Evolutionary conservation across 2,113 vertebrate species (phyloP), one percentile per base, ranked within the genome.

Genomic region (Microcebus jonahi): DNA sequence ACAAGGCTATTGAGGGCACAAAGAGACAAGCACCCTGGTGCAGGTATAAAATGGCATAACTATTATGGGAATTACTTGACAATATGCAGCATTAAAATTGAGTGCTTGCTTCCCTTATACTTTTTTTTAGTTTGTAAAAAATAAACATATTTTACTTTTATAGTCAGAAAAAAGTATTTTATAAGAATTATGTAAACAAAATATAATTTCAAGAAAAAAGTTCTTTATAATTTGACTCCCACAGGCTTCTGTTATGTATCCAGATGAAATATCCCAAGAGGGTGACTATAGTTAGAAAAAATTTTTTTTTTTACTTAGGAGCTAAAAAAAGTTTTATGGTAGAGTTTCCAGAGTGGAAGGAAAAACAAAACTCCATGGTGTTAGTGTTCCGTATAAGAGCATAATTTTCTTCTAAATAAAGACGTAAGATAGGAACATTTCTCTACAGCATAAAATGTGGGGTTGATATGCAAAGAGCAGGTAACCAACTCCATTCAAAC

Each of bases 121-220:
- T 83, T 80, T 65, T 71, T 82, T 82, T 81, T 57, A 81, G 34
- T 65, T 67, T 59, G 42, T 76, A 61, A 77, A 70, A 77, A 81
- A 63, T 36, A 1, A 83, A 34, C 25, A 63, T 61, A 50, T 71
- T 83, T 94, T 92, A 90, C 29, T 81, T 86, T 89, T 79, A 63
- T 27, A 92, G n/a, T 73, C 27, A 85, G 34, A 57, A 81, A 63
- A 80, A 61, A 17, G 29, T 6, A 42, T 80, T 70, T 82, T 45
- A 75, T 31, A 70, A 77, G 59, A 91, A 75, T 88, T 80, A 79
- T 48, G 13, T 25, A 73, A 88, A 81, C 71, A 93, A 96, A 85
- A 88, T 67, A 70, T 36, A 95, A 86, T 70, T 94, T 96, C 48
- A 94, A 93, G 48, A 96, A 94, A 10, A 57, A 95, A 91, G 34